Percentiles rank a stretch among this genome's conserved stretches.
phyloP scores from a whole-genome alignment of 2,888 invertebrate genomes.

The Dynastes hyllus region DNA sequence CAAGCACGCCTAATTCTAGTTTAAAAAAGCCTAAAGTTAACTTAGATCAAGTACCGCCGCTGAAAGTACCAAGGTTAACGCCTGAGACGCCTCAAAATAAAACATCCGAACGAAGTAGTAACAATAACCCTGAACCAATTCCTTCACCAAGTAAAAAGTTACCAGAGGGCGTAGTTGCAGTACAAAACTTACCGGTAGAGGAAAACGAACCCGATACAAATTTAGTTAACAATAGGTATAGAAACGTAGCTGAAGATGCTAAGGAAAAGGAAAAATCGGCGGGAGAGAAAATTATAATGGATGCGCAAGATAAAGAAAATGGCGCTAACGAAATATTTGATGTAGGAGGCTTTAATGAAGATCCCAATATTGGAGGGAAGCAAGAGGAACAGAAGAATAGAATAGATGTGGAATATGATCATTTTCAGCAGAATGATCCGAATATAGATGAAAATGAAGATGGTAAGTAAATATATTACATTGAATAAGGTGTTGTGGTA shows the following conservation, averaged over 20 bases:
- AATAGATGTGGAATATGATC: constrained; percentile 63
- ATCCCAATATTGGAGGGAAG: constrained; percentile 49
- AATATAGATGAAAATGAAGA: constrained; percentile 66
- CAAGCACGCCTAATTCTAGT: constrained; percentile 51
- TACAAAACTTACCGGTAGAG: constrained; percentile 62
- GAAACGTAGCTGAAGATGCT: constrained; percentile 62
- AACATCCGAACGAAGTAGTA: constrained; percentile 46
- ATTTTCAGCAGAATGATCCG: constrained; percentile 60
- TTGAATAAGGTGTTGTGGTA: too few species aligned
- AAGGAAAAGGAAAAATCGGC: constrained; percentile 63
- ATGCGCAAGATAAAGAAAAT: constrained; percentile 64
- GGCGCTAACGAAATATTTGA: constrained; percentile 67
- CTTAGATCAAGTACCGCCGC: constrained; percentile 64
- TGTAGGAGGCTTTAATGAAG: constrained; percentile 56
- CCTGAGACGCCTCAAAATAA: constrained; percentile 62
- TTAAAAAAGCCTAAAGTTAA: constrained; percentile 62
- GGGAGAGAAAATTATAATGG: constrained; percentile 21
- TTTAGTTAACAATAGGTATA: constrained; percentile 51
- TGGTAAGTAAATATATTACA: constrained; percentile 66
- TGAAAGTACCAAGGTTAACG: constrained; percentile 64
- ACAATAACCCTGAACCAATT: constrained; percentile 51
- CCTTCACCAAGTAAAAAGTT: constrained; percentile 56
- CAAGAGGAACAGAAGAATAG: constrained; percentile 59
- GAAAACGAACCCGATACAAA: constrained; percentile 52
- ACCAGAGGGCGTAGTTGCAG: constrained; percentile 63